phyloP scores from a whole-genome alignment of 2,797 vertebrate genomes.

The Gymnoscopelus microlampas region DNA sequence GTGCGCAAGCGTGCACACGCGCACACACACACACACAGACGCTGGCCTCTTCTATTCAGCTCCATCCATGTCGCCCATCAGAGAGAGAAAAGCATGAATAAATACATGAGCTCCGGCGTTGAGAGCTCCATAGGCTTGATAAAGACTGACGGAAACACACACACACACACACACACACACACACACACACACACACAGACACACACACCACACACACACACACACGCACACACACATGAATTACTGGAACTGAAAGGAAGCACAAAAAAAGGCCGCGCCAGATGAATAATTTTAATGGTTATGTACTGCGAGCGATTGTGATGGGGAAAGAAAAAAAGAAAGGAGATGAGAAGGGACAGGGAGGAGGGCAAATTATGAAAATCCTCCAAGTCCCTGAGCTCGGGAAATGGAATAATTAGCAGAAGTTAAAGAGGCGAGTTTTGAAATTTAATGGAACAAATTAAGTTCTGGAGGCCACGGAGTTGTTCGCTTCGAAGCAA shows the following conservation, averaged over 20 bases:
- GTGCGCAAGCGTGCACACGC: background rate
- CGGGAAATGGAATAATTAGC: slow-evolving; percentile 58
- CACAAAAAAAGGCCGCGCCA: slow-evolving; percentile 18
- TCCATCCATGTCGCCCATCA: slow-evolving; percentile 66
- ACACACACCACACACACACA: slow-evolving; percentile 35
- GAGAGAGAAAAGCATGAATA: slow-evolving; percentile 75
- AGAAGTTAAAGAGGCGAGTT: slow-evolving; percentile 60
- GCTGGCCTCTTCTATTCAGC: slow-evolving; percentile 59
- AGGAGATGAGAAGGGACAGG: slow-evolving; percentile 10
- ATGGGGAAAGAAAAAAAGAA: slow-evolving; percentile 27
- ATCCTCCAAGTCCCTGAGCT: slow-evolving; percentile 56
- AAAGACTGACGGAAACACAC: slow-evolving; percentile 60
- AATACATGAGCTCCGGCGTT: slow-evolving; percentile 68
- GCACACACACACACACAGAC: slow-evolving; percentile 11
- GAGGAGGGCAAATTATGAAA: slow-evolving; percentile 62
- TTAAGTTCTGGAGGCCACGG: slow-evolving; percentile 34
- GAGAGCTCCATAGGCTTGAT: slow-evolving; percentile 67
- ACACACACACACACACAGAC: background rate
- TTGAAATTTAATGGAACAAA: slow-evolving; percentile 33
- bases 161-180: slow-evolving; percentile 14
- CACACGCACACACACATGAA: slow-evolving; percentile 42
- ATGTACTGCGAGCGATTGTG: slow-evolving; percentile 63
- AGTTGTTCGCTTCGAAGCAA: slow-evolving; percentile 9
- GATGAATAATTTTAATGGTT: slow-evolving; percentile 72
- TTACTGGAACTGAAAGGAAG: slow-evolving; percentile 61